Evolutionary conservation across 2,797 vertebrate species (phyloP).

Genomic region (Takifugu rubripes): DNA sequence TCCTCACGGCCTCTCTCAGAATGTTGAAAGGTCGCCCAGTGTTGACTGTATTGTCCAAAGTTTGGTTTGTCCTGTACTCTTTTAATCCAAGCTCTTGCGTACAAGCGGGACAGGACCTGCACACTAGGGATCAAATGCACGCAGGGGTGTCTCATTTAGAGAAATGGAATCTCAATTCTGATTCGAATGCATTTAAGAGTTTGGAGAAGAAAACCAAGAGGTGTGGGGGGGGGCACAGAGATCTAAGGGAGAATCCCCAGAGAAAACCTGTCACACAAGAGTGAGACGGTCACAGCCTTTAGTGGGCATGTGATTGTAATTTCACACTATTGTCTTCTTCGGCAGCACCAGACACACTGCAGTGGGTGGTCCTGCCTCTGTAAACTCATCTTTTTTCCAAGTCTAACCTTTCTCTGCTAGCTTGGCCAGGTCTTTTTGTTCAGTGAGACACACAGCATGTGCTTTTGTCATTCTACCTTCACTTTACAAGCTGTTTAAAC

Average conservation of each 20-base stretch:
- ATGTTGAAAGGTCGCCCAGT: neutral
- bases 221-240: neutral
- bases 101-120: no score
- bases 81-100: no score
- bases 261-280: constrained; percentile 18
- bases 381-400: constrained; percentile 25
- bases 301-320: constrained; percentile 20
- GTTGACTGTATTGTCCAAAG: no score
- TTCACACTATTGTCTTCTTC: constrained; percentile 40
- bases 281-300: constrained; percentile 28
- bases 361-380: constrained; percentile 52
- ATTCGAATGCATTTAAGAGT: no score
- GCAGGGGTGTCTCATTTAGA: no score
- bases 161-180: no score
- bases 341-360: constrained; percentile 39
- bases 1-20: neutral
- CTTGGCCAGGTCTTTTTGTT: constrained; percentile 33
- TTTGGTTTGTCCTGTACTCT: no score
- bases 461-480: constrained; percentile 26
- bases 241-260: constrained; percentile 10
- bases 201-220: neutral
- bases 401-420: constrained; percentile 1
- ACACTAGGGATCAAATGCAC: no score
- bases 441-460: constrained; percentile 34
- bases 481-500: constrained; percentile 55